Conservation (phyloP, 1,140 invertebrate genomes). For the Panagrolaimus sp. region DNA sequence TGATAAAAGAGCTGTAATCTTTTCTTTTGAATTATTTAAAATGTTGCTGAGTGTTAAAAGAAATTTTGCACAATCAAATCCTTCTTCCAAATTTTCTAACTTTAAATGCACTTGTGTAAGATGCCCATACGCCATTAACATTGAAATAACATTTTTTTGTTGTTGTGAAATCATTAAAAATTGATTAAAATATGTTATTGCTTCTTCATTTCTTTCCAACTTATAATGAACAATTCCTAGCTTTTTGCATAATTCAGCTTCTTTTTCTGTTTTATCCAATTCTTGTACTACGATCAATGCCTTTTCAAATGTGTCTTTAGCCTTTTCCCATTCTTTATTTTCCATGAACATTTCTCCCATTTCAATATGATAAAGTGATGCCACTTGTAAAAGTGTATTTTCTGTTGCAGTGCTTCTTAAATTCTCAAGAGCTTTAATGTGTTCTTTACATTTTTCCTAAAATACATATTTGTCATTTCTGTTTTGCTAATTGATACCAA, state of each 20-base stretch:
- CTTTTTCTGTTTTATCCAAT: constrained; percentile 15
- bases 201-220: constrained; percentile 10
- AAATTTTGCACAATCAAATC: constrained; percentile 18
- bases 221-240: constrained; percentile 15
- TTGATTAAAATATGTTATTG: constrained; percentile 18
- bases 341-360: neutral
- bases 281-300: constrained; percentile 17
- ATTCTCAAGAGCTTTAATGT: no score
- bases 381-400: neutral
- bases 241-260: constrained; percentile 18
- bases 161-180: constrained; percentile 18
- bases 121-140: constrained; percentile 8
- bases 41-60: constrained; percentile 3
- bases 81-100: constrained; percentile 15
- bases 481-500: constrained; percentile 1
- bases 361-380: neutral
- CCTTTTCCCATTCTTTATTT: neutral
- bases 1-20: constrained; percentile 9
- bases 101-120: constrained; percentile 8
- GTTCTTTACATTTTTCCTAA: no score
- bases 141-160: neutral
- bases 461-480: neutral
- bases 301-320: constrained; percentile 2
- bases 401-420: no score
- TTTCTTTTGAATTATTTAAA: constrained; percentile 9